These are phyloP conservation scores for Passerina amoena DNA, from an alignment of 2,113 vertebrate genomes.

Conservation along the genomic window DNA sequence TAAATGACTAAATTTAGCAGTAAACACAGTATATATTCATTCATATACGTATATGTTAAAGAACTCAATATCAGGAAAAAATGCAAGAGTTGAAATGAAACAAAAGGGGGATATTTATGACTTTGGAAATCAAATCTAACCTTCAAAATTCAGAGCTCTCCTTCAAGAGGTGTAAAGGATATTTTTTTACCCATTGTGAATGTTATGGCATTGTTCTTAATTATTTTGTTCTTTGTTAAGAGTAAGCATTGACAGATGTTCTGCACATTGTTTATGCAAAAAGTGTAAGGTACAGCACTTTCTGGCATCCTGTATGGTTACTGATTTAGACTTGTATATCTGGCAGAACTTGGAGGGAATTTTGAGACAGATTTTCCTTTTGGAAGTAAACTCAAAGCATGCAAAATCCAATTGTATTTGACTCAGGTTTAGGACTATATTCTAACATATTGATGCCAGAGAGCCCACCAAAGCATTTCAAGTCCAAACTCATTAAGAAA, in stretches of 20 bases:
- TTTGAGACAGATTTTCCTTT: slow-evolving; percentile 11
- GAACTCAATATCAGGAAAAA: not conserved
- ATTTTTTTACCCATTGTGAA: not conserved
- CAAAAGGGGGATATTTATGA: not conserved
- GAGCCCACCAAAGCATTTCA: not conserved
- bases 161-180: not conserved
- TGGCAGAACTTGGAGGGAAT: slow-evolving; percentile 34
- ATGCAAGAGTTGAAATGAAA: not conserved
- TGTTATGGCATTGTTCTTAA: not conserved
- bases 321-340: not conserved
- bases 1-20: not conserved
- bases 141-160: not conserved
- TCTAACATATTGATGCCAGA: not conserved
- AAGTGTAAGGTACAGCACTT: not conserved
- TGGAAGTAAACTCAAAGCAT: not conserved
- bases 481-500: not conserved
- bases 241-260: not conserved
- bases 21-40: not conserved
- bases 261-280: not conserved
- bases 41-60: not conserved
- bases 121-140: not conserved
- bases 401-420: not conserved
- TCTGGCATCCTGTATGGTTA: not conserved
- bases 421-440: not conserved
- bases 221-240: not conserved